Conservation (phyloP, 2,797 vertebrate species). For the Pelobates cultripes region DNA sequence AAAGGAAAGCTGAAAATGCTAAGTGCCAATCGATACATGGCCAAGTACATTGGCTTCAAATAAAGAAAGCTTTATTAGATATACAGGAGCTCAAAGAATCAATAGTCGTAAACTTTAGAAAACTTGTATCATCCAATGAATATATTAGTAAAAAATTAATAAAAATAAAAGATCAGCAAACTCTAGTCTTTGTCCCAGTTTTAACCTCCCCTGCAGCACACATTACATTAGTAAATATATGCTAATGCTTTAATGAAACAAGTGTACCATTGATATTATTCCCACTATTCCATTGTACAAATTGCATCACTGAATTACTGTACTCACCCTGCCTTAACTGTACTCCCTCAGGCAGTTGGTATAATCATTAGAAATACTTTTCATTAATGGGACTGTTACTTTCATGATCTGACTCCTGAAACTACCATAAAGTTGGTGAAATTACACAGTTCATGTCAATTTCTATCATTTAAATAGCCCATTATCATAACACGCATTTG, state of each 20-base stretch:
- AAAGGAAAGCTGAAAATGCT: too few relatives aligned
- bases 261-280: not conserved
- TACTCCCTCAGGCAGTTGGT: conserved; percentile 16
- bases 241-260: conserved; percentile 7
- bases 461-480: conserved; percentile 41
- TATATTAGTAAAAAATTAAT: not conserved
- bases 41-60: too few relatives aligned
- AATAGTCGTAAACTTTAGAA: too few relatives aligned
- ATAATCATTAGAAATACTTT: conserved; percentile 37
- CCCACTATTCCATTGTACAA: conserved; percentile 7
- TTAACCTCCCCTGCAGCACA: too few relatives aligned
- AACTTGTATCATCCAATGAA: too few relatives aligned
- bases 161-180: not conserved
- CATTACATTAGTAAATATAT: not conserved
- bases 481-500: conserved; percentile 31
- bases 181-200: not conserved
- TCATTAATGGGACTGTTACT: conserved; percentile 37
- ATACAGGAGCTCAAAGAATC: too few relatives aligned
- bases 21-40: too few relatives aligned
- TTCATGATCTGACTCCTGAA: conserved; percentile 32
- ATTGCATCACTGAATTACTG: conserved; percentile 25
- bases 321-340: conserved; percentile 21
- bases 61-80: too few relatives aligned
- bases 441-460: conserved; percentile 25
- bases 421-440: conserved; percentile 29